phyloP scores from a whole-genome alignment of 2,113 vertebrate genomes.

The Pedetes capensis region DNA sequence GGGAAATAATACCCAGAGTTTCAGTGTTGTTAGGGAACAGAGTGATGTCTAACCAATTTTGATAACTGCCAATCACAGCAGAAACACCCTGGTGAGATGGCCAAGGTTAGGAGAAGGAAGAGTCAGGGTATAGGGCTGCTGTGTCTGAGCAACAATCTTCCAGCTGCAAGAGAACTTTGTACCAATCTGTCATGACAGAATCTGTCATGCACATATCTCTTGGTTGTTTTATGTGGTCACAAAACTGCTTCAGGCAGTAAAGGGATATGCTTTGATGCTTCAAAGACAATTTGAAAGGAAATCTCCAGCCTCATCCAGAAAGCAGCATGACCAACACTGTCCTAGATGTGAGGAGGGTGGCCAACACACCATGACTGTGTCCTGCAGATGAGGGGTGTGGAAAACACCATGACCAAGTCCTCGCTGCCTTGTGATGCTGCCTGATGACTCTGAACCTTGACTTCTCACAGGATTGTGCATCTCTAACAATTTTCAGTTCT shows the following conservation, averaged over 20 bases:
- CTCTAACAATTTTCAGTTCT: not conserved
- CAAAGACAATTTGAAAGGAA: constrained; percentile 55
- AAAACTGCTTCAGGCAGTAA: constrained; percentile 31
- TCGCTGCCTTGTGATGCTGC: not conserved
- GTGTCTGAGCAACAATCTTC: not conserved
- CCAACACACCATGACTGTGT: not conserved
- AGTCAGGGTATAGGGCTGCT: not conserved
- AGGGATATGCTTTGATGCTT: constrained; percentile 51
- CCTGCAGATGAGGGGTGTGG: not conserved
- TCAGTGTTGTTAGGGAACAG: not conserved
- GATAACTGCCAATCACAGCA: not conserved
- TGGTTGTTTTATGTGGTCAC: not conserved
- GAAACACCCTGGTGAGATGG: not conserved
- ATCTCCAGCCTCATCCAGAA: not conserved
- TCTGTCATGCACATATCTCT: not conserved
- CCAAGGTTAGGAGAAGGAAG: not conserved
- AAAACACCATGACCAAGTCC: not conserved
- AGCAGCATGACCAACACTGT: not conserved
- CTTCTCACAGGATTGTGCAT: not conserved
- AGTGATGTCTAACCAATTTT: not conserved
- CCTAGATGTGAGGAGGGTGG: not conserved
- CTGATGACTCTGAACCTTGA: not conserved
- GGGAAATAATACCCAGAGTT: not conserved
- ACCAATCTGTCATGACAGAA: not conserved
- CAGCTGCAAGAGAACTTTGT: not conserved